Evolutionary conservation across 2,113 vertebrate genomes (phyloP).

Genomic region (Apteryx owenii): DNA sequence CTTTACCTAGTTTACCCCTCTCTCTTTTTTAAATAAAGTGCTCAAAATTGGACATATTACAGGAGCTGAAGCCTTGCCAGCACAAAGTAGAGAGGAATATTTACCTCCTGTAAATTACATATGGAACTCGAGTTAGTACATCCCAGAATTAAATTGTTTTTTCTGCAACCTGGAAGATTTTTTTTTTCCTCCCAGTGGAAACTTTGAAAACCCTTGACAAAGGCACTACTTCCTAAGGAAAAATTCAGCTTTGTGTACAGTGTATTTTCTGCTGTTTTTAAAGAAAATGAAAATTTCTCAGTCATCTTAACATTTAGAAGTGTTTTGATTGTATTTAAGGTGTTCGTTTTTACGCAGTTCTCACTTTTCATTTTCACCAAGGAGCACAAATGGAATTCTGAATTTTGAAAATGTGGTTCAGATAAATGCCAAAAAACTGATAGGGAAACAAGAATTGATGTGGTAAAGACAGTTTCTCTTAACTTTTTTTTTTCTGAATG

Average conservation of each 20-base stretch:
- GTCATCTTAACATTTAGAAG: background rate
- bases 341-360: background rate
- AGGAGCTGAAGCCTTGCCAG: background rate
- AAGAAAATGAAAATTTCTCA: background rate
- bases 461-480: background rate
- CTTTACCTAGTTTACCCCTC: background rate
- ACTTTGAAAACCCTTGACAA: background rate
- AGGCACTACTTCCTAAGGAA: background rate
- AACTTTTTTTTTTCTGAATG: background rate
- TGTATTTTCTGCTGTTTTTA: background rate
- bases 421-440: background rate
- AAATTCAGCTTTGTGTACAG: background rate
- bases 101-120: background rate
- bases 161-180: background rate
- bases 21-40: background rate
- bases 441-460: background rate
- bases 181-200: background rate
- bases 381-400: background rate
- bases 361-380: background rate
- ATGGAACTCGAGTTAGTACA: background rate
- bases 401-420: background rate
- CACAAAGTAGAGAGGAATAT: background rate
- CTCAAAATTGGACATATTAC: background rate
- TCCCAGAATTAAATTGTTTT: background rate
- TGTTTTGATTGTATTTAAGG: background rate